These are phyloP conservation scores for Enteromius afrohamiltoni DNA, from an alignment of 2,797 vertebrate species.

Conservation along the genomic window DNA sequence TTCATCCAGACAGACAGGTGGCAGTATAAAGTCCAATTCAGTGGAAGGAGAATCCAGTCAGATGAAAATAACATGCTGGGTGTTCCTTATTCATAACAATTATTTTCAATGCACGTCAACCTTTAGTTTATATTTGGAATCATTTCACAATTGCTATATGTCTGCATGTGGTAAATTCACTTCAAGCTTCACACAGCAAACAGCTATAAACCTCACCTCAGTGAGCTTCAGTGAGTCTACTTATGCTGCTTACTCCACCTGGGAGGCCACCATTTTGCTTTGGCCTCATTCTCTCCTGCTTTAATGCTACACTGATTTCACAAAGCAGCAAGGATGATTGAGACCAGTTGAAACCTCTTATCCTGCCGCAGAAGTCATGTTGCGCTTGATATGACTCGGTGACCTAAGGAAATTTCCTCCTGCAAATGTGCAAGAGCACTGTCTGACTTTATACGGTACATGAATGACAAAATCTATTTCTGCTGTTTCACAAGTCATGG, in stretches of 20 bases:
- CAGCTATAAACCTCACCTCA: conserved; percentile 21
- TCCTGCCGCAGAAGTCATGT: conserved; percentile 30
- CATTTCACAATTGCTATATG: conserved; percentile 3
- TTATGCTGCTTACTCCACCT: conserved; percentile 15
- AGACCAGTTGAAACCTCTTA: conserved; percentile 39
- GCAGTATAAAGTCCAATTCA: not conserved
- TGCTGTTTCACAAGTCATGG: conserved; percentile 11
- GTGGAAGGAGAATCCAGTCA: not conserved
- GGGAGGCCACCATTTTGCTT: conserved; percentile 36
- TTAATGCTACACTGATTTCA: conserved; percentile 44
- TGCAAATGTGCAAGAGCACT: conserved; percentile 24
- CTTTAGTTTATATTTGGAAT: not conserved
- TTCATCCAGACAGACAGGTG: not conserved
- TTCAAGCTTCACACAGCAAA: conserved; percentile 1
- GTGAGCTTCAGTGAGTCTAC: conserved; percentile 20
- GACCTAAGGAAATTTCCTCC: conserved; percentile 25
- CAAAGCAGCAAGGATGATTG: conserved; percentile 25
- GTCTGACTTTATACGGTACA: conserved; percentile 32
- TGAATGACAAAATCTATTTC: conserved; percentile 11
- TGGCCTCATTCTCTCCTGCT: conserved; percentile 41
- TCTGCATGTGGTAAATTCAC: conserved; percentile 10
- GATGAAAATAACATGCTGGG: not conserved
- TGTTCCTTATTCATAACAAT: not conserved
- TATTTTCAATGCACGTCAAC: not conserved
- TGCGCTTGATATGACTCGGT: conserved; percentile 44